Conservation (phyloP, 2,113 vertebrate species). For the Colistium nudipinnis region DNA sequence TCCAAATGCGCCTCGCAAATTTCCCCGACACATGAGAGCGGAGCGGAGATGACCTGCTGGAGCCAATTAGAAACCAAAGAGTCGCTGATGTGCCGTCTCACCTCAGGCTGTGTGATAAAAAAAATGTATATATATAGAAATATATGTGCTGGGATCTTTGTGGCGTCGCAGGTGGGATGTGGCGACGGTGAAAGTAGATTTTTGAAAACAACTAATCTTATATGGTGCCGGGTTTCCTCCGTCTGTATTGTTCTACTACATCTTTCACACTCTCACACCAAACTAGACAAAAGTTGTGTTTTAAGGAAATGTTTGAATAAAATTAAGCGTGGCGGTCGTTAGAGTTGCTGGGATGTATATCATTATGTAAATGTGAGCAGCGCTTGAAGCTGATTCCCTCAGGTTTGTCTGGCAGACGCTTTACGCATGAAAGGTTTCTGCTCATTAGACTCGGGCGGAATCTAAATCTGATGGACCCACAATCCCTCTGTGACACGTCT, state of each 20-base stretch:
- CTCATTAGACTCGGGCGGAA: not conserved
- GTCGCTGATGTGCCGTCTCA: conserved; percentile 48
- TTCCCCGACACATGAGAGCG: conserved; percentile 46
- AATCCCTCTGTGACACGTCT: not conserved
- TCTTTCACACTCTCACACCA: too few species aligned
- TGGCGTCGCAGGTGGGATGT: conserved; percentile 37
- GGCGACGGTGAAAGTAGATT: too few species aligned
- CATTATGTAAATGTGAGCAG: not conserved
- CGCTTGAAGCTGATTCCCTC: not conserved
- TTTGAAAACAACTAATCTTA: too few species aligned
- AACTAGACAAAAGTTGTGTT: too few species aligned
- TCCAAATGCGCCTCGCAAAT: conserved; percentile 55
- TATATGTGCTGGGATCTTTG: conserved; percentile 59
- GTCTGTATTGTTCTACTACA: too few species aligned
- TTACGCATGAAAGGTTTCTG: not conserved
- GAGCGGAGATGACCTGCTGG: conserved; percentile 62
- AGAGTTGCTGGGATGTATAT: not conserved
- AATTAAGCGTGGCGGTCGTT: not conserved
- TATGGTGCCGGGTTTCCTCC: too few species aligned
- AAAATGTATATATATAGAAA: too few species aligned
- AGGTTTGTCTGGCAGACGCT: not conserved
- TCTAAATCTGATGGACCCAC: not conserved
- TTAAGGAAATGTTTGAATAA: too few species aligned
- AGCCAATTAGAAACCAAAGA: conserved; percentile 69
- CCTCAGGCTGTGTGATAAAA: conserved; percentile 51